phyloP scores from a whole-genome alignment of 2,797 vertebrate genomes.

The Simalia tracyae region DNA sequence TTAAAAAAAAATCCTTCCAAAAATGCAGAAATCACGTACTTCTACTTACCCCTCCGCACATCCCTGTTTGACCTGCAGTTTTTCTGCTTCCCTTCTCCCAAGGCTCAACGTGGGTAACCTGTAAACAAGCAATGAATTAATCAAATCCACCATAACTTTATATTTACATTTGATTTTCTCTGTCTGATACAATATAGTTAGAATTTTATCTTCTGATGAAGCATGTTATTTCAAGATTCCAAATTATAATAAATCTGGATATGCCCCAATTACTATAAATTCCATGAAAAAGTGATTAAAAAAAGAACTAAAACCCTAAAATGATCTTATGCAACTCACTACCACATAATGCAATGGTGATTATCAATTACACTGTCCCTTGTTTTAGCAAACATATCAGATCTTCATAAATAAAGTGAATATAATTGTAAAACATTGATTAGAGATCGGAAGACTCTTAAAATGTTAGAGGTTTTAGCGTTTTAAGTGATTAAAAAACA shows the following conservation, averaged over 20 bases:
- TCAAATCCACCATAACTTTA: background rate
- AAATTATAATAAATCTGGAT: background rate
- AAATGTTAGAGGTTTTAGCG: background rate
- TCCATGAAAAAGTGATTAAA: background rate
- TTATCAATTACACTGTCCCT: background rate
- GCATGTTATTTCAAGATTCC: background rate
- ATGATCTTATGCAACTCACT: background rate
- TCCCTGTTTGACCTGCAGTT: slow-evolving; percentile 99
- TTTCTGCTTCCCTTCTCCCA: slow-evolving; percentile 99
- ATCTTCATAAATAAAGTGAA: background rate
- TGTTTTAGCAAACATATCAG: background rate
- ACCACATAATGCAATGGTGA: background rate
- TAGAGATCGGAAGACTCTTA: background rate
- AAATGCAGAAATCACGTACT: slow-evolving; percentile 92
- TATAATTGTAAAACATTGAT: background rate
- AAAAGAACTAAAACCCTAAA: background rate
- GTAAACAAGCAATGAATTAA: slow-evolving; percentile 43
- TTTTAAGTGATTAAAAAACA: background rate
- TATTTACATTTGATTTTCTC: background rate
- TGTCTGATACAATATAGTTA: background rate
- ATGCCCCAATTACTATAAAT: background rate
- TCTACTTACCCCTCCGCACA: slow-evolving; percentile 99
- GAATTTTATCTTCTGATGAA: background rate
- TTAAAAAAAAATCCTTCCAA: slow-evolving; percentile 52
- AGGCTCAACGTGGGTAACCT: slow-evolving; percentile 95